phyloP scores from a whole-genome alignment of 2,113 vertebrate species.

The Lycaon pictus region DNA sequence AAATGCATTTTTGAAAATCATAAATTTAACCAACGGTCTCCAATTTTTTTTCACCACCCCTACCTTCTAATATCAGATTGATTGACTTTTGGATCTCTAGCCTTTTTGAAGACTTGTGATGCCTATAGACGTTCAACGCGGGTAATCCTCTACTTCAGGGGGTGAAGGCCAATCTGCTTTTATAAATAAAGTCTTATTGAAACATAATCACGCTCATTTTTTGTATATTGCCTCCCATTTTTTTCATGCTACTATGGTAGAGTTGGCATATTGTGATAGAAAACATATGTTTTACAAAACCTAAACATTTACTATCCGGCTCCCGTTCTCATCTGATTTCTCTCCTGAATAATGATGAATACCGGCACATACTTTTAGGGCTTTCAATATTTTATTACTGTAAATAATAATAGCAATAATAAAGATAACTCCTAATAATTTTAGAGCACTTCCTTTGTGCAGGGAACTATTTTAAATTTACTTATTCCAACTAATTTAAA shows the following conservation, averaged over 20 bases:
- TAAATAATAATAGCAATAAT: background rate
- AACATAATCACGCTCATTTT: background rate
- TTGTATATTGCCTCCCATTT: background rate
- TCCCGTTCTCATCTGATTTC: background rate
- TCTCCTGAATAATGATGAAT: background rate
- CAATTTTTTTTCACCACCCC: background rate
- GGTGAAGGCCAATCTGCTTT: background rate
- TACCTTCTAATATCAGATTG: background rate
- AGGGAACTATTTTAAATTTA: background rate
- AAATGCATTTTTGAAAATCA: conserved; percentile 15
- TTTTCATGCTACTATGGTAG: background rate
- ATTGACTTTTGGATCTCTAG: background rate
- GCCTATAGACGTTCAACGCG: background rate
- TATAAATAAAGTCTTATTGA: background rate
- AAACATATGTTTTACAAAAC: background rate
- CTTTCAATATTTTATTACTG: background rate
- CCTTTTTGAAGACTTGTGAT: background rate
- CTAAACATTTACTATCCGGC: background rate
- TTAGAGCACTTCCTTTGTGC: background rate
- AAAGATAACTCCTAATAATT: background rate
- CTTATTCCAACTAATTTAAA: conserved; percentile 3
- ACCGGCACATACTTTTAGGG: background rate
- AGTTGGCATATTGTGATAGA: background rate
- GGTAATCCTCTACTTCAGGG: background rate
- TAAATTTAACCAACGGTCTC: conserved; percentile 21